phyloP scores from a whole-genome alignment of 2,797 vertebrate genomes.

The Arremon aurantiirostris region DNA sequence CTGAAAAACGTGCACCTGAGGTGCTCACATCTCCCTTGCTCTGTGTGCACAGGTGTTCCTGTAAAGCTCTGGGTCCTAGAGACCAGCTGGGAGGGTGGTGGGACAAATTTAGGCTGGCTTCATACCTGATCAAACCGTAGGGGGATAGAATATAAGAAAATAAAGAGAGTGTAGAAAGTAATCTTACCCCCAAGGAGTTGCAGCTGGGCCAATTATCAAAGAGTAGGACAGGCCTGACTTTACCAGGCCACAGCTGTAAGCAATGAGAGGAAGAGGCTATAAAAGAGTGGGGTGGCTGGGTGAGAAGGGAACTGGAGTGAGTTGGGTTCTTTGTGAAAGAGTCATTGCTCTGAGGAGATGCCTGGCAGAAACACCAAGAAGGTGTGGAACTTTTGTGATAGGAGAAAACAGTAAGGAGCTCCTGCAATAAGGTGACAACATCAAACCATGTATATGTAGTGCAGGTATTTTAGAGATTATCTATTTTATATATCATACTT shows the following conservation, averaged over 20 bases:
- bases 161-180: not conserved
- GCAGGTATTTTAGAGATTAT: not conserved
- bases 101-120: not conserved
- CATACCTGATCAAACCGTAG: not conserved
- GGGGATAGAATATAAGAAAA: not conserved
- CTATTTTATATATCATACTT: not conserved
- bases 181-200: not conserved
- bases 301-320: not conserved
- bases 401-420: not conserved
- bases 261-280: not conserved
- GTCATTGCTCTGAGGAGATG: not conserved
- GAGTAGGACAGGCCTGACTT: not conserved
- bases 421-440: not conserved
- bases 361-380: not conserved
- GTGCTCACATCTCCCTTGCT: not conserved
- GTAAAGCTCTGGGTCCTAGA: not conserved
- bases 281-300: not conserved
- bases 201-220: not conserved
- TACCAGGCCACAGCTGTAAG: not conserved
- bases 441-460: accelerated
- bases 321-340: too few species aligned
- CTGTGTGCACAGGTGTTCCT: not conserved
- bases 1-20: accelerated
- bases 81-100: not conserved
- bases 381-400: not conserved